phyloP scores from a whole-genome alignment of 1,140 invertebrate genomes.

The Hermatobates lingyangjiaoensis region DNA sequence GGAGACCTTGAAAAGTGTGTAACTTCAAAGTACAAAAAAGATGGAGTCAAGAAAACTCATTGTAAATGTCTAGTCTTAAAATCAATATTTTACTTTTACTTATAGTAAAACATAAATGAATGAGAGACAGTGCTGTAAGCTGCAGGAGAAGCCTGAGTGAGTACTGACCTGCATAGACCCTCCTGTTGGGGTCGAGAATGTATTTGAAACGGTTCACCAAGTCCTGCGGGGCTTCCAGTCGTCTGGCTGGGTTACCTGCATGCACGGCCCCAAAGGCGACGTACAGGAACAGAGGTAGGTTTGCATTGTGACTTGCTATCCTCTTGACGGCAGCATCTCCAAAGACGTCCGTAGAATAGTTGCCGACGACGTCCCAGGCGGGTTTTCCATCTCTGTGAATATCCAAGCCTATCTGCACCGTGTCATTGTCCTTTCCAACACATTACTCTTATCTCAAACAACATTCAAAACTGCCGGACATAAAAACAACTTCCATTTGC shows the following conservation, averaged over 20 bases:
- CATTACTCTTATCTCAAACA: no score
- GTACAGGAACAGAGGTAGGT: conserved; percentile 44
- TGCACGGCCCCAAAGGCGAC: conserved; percentile 46
- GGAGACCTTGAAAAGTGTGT: no score
- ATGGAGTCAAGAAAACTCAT: no score
- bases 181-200: conserved; percentile 39
- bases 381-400: conserved; percentile 31
- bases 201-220: conserved; percentile 39
- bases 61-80: no score
- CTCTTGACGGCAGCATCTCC: conserved; percentile 38
- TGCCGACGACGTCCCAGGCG: conserved; percentile 36
- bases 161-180: conserved; percentile 43
- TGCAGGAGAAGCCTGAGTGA: conserved; percentile 12
- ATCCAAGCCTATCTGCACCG: conserved; percentile 20
- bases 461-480: no score
- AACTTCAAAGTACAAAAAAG: no score
- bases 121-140: no score
- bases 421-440: no score
- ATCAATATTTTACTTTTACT: no score
- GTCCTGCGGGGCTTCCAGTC: conserved; percentile 38
- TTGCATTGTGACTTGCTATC: conserved; percentile 34
- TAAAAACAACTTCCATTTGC: no score
- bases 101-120: no score
- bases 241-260: conserved; percentile 34
- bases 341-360: conserved; percentile 49